phyloP scores from a whole-genome alignment of 2,797 vertebrate genomes.

The Acrocephalus scirpaceus region DNA sequence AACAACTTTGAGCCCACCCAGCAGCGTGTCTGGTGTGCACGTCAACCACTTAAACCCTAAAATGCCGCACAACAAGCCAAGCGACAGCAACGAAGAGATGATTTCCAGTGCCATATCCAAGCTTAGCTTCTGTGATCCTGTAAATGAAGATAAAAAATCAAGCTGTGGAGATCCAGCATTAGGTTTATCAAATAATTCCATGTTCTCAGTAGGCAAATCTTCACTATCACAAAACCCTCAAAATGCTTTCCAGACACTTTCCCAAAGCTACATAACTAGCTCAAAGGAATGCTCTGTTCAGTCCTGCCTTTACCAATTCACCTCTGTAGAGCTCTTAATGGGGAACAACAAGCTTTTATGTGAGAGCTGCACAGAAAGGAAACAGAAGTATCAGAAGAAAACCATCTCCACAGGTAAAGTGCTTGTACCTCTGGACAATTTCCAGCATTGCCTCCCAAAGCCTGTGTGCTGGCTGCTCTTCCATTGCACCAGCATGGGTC shows the following conservation, averaged over 20 bases:
- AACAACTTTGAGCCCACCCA: neutral
- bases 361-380: conserved; percentile 90
- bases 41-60: neutral
- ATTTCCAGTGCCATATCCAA: conserved; percentile 83
- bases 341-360: conserved; percentile 98
- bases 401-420: conserved; percentile 80
- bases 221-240: conserved; percentile 67
- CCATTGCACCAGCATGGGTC: neutral
- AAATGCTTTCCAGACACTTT: conserved; percentile 92
- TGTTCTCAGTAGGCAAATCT: conserved; percentile 67
- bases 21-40: neutral
- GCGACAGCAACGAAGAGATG: conserved; percentile 63
- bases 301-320: conserved; percentile 97
- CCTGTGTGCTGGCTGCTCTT: neutral
- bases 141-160: conserved; percentile 50
- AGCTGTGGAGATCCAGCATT: conserved; percentile 72
- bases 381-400: conserved; percentile 83
- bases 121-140: conserved; percentile 79
- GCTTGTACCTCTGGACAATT: neutral
- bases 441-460: neutral
- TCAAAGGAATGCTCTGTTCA: conserved; percentile 97
- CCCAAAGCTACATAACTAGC: conserved; percentile 91
- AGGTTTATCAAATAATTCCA: conserved; percentile 49
- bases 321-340: conserved; percentile 95
- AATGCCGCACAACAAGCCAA: neutral